phyloP scores from a whole-genome alignment of 2,888 invertebrate species.

The Himalopsyche japonica region DNA sequence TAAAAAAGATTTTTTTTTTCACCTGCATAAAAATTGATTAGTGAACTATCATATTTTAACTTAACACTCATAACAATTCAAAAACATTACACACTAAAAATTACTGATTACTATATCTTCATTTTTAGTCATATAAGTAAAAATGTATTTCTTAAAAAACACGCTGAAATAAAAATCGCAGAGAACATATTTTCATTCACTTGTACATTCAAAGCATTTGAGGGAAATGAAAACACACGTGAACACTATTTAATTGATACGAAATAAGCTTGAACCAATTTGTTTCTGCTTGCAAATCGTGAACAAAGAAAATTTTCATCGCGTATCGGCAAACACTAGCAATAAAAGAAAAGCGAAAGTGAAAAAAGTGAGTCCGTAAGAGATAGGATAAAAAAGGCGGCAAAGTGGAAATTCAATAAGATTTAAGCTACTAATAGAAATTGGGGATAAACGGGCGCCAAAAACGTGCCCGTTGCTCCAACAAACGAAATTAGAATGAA shows the following conservation, averaged over 20 bases:
- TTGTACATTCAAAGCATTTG: background rate
- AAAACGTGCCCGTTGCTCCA: slow-evolving; percentile 33
- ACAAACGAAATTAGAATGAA: slow-evolving; percentile 59
- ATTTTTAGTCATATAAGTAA: too few species aligned
- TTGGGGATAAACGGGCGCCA: slow-evolving; percentile 39
- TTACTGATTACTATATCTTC: too few species aligned
- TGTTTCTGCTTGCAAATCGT: slow-evolving; percentile 10
- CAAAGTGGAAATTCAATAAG: slow-evolving; percentile 42
- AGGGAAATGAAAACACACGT: slow-evolving; percentile 18
- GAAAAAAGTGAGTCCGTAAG: slow-evolving; percentile 37
- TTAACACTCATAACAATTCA: too few species aligned
- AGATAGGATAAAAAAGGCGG: slow-evolving; percentile 41
- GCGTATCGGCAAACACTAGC: slow-evolving; percentile 31
- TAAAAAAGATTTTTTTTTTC: too few species aligned
- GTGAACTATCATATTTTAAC: too few species aligned
- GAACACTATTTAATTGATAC: slow-evolving; percentile 34
- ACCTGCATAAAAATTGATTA: too few species aligned
- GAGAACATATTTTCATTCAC: background rate
- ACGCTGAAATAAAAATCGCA: background rate
- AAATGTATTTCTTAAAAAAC: background rate
- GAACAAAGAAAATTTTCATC: slow-evolving; percentile 29
- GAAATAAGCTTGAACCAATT: slow-evolving; percentile 5
- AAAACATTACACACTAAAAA: too few species aligned
- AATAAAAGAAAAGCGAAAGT: slow-evolving; percentile 32
- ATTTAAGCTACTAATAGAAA: slow-evolving; percentile 41